These are phyloP conservation scores for Zosterops pallidus DNA, from an alignment of 2,113 vertebrate genomes.

Conservation along the genomic window DNA sequence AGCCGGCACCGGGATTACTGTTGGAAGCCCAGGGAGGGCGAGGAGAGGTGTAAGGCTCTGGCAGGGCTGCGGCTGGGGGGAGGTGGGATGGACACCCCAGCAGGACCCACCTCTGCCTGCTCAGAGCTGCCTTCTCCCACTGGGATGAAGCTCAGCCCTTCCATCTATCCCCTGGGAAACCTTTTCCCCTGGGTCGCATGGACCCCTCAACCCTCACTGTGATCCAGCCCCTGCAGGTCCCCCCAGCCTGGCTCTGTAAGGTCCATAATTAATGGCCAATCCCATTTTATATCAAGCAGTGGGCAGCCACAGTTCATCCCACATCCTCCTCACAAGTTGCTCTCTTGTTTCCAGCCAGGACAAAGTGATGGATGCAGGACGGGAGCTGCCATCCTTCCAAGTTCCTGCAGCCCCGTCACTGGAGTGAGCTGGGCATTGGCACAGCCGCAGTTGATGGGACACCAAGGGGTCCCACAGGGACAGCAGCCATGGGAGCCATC, in stretches of 20 bases:
- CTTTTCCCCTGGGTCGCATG: rapidly evolving
- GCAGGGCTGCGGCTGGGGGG: not conserved
- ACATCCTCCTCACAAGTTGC: not conserved
- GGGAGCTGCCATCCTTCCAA: not conserved
- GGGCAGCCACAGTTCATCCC: not conserved
- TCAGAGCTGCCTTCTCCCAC: not conserved
- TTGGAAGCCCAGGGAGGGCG: not conserved
- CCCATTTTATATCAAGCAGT: not conserved
- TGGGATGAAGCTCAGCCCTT: not conserved
- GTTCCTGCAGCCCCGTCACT: rapidly evolving
- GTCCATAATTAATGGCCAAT: not conserved
- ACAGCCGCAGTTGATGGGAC: not conserved
- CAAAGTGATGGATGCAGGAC: not conserved
- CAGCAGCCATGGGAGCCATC: too few relatives aligned
- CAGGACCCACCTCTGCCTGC: not conserved
- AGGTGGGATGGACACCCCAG: not conserved
- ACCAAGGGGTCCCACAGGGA: not conserved
- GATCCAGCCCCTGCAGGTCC: not conserved
- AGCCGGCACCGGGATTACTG: not conserved
- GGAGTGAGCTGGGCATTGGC: rapidly evolving
- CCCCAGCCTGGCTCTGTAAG: not conserved
- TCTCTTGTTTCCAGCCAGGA: not conserved
- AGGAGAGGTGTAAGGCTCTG: not conserved
- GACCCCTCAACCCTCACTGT: not conserved
- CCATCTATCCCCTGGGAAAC: not conserved